Evolutionary conservation across 2,113 vertebrate species (phyloP), one percentile per base, ranked within the genome.

Genomic region (Clarias macrocephalus): DNA sequence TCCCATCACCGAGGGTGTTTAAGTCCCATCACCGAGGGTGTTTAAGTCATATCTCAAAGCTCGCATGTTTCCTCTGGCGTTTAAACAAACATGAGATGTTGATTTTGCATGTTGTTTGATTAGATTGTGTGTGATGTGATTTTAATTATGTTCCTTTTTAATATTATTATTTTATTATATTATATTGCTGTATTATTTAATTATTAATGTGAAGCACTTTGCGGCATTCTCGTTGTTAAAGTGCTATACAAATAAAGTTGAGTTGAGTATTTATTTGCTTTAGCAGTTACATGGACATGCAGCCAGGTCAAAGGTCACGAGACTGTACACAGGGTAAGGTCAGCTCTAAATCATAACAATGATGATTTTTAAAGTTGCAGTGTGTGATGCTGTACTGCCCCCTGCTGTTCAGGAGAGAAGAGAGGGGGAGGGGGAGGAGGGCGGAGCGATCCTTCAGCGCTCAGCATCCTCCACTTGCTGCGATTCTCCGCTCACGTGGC

Each of bases 401-500:
- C 48, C 48, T 48, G 48, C 48, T 80, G 77, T 59, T 59, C 54
- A 80, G 77, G 54, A 80, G 28, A 33, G 62, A 65, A 68, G 1
- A 87, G 52, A 0, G 42, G 19, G 60, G n/a, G 13, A 83, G 48
- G 48, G 48, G 48, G 48, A 48, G 48, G 48, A 48, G 48, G 48
- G 48, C 2, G 1, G 30, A 12, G 19, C 16, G 82, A 62, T 52
- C 60, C 21, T 1, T 63, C 33, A 42, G 60, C 28, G 5, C 56
- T 91, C n/a, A 85, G 65, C 63, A 65, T 85, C 9, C 52, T 28
- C 0, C 96, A 98, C 89, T 95, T 99, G 23, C 92, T 98, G 88
- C 95, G 95, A 84, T 97, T 99, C 94, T 97, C 96, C 91, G 97
- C 95, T 92, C 97, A 99, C 88, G 95, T 98, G 89, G 95, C 97